Conservation (phyloP, 2,113 vertebrate species). For the Eurypyga helias region DNA sequence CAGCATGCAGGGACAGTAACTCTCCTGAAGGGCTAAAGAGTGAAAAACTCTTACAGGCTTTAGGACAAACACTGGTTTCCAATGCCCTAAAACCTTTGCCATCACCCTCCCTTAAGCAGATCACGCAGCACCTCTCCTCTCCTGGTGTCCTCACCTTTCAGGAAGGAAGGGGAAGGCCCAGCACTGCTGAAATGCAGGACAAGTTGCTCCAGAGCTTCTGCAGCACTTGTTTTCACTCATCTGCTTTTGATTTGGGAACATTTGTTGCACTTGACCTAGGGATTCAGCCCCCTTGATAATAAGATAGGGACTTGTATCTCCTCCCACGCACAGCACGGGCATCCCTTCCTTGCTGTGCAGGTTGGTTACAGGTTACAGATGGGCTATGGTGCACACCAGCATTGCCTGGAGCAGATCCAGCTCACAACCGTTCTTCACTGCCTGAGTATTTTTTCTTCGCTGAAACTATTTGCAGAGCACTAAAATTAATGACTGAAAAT, state of each 20-base stretch:
- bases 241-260: neutral
- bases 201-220: neutral
- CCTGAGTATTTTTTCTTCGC: neutral
- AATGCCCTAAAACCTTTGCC: neutral
- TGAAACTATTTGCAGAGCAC: neutral
- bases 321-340: accelerated
- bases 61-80: neutral
- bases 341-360: neutral
- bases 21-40: neutral
- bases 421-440: neutral
- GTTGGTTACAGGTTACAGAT: neutral
- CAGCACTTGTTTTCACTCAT: neutral
- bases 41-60: neutral
- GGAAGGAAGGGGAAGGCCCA: neutral
- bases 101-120: neutral
- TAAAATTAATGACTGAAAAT: conserved; percentile 38
- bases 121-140: neutral
- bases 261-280: neutral
- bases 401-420: neutral
- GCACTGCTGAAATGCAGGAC: neutral
- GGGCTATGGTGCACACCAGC: neutral
- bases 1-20: neutral
- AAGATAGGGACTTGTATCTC: neutral
- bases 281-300: neutral
- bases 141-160: neutral